phyloP scores from a whole-genome alignment of 2,113 vertebrate genomes.

The Xenopus laevis region DNA sequence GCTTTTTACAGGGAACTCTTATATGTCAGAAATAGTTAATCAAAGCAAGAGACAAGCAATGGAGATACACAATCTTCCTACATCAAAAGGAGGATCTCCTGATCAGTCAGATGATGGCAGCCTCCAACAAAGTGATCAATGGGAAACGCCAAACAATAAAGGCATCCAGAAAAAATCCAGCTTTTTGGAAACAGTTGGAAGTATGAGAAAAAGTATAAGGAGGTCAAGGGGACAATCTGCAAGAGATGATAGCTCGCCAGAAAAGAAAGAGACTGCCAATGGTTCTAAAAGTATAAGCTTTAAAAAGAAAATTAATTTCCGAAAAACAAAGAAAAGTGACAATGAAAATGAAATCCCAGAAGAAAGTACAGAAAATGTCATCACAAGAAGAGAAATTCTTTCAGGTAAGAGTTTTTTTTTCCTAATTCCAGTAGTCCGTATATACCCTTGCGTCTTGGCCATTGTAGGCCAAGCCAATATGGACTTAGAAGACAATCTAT shows the following conservation, averaged over 20 bases:
- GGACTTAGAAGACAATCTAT: too few species aligned
- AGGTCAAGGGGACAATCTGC: neutral
- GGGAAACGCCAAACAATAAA: neutral
- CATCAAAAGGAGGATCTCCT: neutral
- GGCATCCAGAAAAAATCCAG: neutral
- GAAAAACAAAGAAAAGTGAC: neutral
- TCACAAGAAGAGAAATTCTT: neutral
- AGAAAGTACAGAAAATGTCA: too few species aligned
- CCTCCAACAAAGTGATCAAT: neutral
- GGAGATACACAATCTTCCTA: too few species aligned
- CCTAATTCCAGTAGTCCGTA: neutral
- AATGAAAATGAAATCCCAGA: too few species aligned
- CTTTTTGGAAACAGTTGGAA: neutral
- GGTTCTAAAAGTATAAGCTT: neutral
- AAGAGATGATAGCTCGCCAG: neutral
- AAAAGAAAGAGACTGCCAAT: constrained; percentile 2
- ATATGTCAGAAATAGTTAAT: too few species aligned
- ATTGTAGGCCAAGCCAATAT: too few species aligned
- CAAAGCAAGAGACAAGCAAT: too few species aligned
- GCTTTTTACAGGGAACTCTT: too few species aligned
- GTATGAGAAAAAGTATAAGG: neutral
- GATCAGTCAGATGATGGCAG: neutral
- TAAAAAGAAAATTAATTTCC: constrained; percentile 8
- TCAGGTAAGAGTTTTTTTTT: constrained; percentile 25
- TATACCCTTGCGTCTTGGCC: too few species aligned